Conservation (phyloP, 2,113 vertebrate species). For the Mirza zaza region DNA sequence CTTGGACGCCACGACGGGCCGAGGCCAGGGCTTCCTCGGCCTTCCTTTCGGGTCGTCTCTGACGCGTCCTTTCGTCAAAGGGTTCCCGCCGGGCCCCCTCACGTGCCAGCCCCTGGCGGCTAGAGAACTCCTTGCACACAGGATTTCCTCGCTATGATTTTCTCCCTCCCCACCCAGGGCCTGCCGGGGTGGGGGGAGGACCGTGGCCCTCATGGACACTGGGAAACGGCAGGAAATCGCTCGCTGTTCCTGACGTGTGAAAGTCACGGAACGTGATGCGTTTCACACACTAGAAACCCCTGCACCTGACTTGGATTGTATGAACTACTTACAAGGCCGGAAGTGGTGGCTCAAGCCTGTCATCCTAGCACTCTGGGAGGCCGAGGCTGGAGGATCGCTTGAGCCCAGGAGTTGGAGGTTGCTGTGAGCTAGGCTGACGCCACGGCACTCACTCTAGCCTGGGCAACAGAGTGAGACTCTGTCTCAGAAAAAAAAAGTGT, state of each 20-base stretch:
- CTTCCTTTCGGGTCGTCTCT: neutral
- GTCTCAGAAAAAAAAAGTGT: neutral
- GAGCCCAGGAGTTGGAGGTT: too few relatives aligned
- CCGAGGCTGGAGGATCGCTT: too few relatives aligned
- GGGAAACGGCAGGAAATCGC: neutral
- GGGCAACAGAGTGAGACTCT: too few relatives aligned
- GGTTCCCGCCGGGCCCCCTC: neutral
- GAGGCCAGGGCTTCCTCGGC: too few relatives aligned
- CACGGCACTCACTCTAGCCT: too few relatives aligned
- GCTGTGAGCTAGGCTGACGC: too few relatives aligned
- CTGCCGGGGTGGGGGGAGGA: neutral
- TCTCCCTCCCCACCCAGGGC: neutral
- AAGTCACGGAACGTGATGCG: too few relatives aligned
- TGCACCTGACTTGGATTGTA: neutral
- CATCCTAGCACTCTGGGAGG: too few relatives aligned
- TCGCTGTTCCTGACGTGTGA: neutral
- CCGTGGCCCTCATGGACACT: fast-evolving
- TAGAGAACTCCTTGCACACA: neutral
- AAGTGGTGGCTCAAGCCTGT: too few relatives aligned
- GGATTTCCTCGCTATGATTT: neutral
- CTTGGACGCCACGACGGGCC: neutral
- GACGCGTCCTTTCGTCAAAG: neutral
- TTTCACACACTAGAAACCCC: neutral
- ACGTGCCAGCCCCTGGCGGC: neutral
- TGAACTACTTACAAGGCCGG: neutral